These are phyloP conservation scores for Rhinichthys osculus DNA, from an alignment of 2,797 vertebrate species.

Conservation along the genomic window DNA sequence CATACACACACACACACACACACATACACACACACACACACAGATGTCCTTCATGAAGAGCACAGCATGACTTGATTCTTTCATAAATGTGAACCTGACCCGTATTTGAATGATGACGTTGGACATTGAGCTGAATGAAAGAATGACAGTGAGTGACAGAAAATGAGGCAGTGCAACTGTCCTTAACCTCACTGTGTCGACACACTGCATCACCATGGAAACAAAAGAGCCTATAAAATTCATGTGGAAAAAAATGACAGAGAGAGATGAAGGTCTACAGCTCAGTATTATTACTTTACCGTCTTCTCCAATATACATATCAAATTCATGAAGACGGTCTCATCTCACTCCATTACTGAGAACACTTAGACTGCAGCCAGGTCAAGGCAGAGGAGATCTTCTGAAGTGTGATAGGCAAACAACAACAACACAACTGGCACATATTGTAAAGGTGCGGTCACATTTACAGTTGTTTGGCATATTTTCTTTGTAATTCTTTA, in stretches of 20 bases:
- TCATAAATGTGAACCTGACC: slow-evolving; percentile 23
- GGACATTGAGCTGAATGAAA: slow-evolving; percentile 14
- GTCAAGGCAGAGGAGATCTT: not conserved
- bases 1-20: not conserved
- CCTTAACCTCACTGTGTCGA: slow-evolving; percentile 24
- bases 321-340: not conserved
- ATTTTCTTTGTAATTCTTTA: not conserved
- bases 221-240: slow-evolving; percentile 30
- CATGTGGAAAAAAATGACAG: slow-evolving; percentile 17
- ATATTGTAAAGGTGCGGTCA: not conserved
- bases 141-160: not conserved
- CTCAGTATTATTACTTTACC: not conserved
- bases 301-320: slow-evolving; percentile 1
- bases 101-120: not conserved
- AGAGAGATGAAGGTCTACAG: not conserved
- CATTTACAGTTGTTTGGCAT: not conserved
- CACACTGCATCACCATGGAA: slow-evolving; percentile 37
- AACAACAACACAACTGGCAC: not conserved
- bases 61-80: not conserved
- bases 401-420: not conserved
- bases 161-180: slow-evolving; percentile 22
- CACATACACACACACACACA: not conserved
- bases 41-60: not conserved
- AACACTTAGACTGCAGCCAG: not conserved
- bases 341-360: not conserved